Percentiles rank a stretch among this genome's conserved stretches.
Conservation (phyloP, 2,113 vertebrate genomes). For the Corythornis madagascariensis region DNA sequence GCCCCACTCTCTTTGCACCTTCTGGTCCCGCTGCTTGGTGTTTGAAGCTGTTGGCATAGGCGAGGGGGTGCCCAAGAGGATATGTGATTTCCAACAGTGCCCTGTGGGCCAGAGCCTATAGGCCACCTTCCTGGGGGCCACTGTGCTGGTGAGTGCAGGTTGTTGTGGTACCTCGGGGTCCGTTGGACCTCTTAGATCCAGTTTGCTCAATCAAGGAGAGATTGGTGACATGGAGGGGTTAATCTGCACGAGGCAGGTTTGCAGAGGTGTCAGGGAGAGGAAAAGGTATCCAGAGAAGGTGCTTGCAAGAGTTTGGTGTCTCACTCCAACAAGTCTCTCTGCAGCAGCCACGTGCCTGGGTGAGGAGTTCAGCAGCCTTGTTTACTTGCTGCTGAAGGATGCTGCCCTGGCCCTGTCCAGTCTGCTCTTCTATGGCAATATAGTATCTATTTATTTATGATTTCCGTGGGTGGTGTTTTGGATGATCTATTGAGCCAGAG, state of each 20-base stretch:
- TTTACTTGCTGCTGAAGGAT: background rate
- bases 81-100: background rate
- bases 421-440: background rate
- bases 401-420: slow-evolving; percentile 20
- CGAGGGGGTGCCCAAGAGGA: background rate
- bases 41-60: background rate
- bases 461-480: slow-evolving; percentile 62
- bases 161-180: background rate
- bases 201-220: background rate
- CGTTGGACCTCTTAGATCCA: background rate
- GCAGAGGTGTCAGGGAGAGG: background rate
- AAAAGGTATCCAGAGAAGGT: background rate
- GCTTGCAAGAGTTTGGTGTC: background rate
- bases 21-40: background rate
- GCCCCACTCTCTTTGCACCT: background rate
- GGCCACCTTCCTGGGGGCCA: background rate
- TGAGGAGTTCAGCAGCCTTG: background rate
- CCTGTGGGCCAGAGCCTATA: background rate
- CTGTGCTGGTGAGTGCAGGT: background rate
- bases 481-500: slow-evolving; percentile 68
- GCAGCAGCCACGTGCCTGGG: accelerated
- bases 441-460: slow-evolving; percentile 68
- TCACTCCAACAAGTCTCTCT: background rate
- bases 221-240: background rate
- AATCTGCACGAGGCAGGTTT: background rate